Evolutionary conservation across 2,797 vertebrate genomes (phyloP), one percentile per base, ranked within the genome.

Genomic region (Saxicola maurus): DNA sequence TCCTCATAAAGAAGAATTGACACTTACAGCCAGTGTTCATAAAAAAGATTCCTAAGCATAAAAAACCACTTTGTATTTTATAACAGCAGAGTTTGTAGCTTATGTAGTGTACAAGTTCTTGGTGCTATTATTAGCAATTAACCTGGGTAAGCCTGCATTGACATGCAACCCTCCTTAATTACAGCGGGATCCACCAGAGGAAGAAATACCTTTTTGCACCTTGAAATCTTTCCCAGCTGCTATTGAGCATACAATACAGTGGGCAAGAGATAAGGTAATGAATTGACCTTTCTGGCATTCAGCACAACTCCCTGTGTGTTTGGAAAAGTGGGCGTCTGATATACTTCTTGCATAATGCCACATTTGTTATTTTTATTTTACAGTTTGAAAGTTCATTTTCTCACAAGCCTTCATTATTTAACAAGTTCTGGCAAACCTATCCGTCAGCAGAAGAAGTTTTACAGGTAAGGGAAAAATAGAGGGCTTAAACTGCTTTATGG

Each of bases 131-230:
- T 28, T 81, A 73, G 11, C n/a, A 81, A 33, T 81, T 37, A 52
- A 59, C 10, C 46, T 85, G 18, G 66, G 28, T 37, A 65, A 67
- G 12, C 17, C 30, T 82, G 8, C 30, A 18, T 24, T 71, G 85
- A 66, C 11, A 14, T 1, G 1, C 19, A 57, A 35, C 19, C 59
- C 20, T 75, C 15, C 38, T 86, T 90, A 75, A 86, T 94, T 95
- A 77, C 73, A 99, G 99, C 97, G 99, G 91, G 99, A 99, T 94
- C 99, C 99, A 66, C 99, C 99, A 28, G 99, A 99, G 92, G 99
- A 99, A 94, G 99, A 99, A 97, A 99, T 99, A 96, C 99, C 99
- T 15, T 99, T 99, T 97, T 99, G 99, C 96, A 99, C 99, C 65
- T 97, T 99, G 49, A 99, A 99, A 93, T 99, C 99, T 90, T 99